phyloP scores from a whole-genome alignment of 2,888 invertebrate genomes.

The Drosophila leonis region DNA sequence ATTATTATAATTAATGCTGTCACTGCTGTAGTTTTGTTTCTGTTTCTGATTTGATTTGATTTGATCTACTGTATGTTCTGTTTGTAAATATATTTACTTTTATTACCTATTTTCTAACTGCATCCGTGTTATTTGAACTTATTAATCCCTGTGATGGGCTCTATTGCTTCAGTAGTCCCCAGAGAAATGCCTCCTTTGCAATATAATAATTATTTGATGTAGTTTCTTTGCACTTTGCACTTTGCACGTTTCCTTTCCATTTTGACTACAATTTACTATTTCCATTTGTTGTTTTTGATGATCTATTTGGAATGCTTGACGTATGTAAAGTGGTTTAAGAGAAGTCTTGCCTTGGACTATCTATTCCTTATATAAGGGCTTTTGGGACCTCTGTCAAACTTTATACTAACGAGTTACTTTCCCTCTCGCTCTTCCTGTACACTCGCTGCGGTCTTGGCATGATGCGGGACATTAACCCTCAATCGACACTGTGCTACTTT shows the following conservation, averaged over 20 bases:
- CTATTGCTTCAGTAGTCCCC: conserved; percentile 2
- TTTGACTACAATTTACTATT: neutral
- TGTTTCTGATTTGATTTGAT: conserved; percentile 8
- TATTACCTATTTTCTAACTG: conserved; percentile 41
- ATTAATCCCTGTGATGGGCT: conserved; percentile 33
- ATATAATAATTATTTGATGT: conserved; percentile 1
- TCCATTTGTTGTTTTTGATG: neutral
- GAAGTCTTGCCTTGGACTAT: neutral
- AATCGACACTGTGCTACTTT: conserved; percentile 36
- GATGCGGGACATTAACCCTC: conserved; percentile 28
- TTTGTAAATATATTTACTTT: conserved; percentile 55
- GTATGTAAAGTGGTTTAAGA: neutral
- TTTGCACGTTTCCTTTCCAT: neutral
- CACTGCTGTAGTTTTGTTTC: conserved; percentile 32
- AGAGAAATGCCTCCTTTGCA: neutral
- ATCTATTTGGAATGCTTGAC: neutral
- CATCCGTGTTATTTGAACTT: conserved; percentile 50
- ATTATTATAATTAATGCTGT: conserved; percentile 30
- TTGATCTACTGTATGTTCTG: conserved; percentile 50
- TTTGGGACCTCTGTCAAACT: conserved; percentile 5
- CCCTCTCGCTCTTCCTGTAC: conserved; percentile 17
- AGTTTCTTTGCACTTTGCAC: conserved; percentile 20
- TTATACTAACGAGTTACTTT: conserved; percentile 56
- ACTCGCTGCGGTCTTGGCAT: conserved; percentile 30
- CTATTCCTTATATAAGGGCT: neutral